Evolutionary conservation across 2,888 invertebrate species (phyloP).

Genomic region (Sphecodes monilicornis): DNA sequence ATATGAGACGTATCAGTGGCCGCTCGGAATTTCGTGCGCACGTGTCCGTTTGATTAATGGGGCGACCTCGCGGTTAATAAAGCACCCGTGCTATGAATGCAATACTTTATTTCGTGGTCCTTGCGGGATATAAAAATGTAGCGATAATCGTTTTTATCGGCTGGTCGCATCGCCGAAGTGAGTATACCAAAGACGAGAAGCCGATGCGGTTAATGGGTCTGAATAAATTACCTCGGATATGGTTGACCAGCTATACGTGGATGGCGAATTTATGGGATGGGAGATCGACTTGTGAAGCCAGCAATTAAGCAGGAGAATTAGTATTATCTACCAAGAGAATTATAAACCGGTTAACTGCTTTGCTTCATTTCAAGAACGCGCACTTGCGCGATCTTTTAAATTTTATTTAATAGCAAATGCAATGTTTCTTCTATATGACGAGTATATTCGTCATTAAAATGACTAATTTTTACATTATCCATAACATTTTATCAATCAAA

Average conservation of each 20-base stretch:
- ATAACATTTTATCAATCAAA: too few species aligned
- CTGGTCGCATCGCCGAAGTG: not conserved
- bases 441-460: too few species aligned
- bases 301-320: not conserved
- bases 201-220: not conserved
- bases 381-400: too few species aligned
- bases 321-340: not conserved
- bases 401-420: too few species aligned
- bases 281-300: not conserved
- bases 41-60: constrained; percentile 2
- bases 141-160: not conserved
- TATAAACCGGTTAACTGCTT: too few species aligned
- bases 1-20: not conserved
- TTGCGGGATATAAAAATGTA: not conserved
- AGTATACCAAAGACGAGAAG: not conserved
- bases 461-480: too few species aligned
- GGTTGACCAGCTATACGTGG: not conserved
- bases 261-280: not conserved
- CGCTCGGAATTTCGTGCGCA: not conserved
- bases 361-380: too few species aligned
- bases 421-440: too few species aligned
- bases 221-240: not conserved
- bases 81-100: not conserved
- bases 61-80: not conserved
- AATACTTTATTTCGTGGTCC: not conserved